Evolutionary conservation across 2,797 vertebrate species (phyloP).

Genomic region (Hafferia zeledoni): DNA sequence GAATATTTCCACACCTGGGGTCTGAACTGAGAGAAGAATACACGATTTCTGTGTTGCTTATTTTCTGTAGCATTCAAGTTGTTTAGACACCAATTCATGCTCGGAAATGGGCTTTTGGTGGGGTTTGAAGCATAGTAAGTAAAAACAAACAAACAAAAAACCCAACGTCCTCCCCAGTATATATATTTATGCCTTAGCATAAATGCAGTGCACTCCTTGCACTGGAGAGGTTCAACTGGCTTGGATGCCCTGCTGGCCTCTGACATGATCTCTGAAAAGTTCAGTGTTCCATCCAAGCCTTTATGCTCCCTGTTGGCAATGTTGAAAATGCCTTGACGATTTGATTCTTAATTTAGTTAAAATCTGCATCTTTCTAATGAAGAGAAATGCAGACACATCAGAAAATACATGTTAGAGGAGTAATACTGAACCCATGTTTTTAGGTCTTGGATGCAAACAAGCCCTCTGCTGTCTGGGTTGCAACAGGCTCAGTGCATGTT

Average conservation of each 20-base stretch:
- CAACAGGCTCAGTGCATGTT: not conserved
- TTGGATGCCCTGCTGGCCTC: rapidly evolving
- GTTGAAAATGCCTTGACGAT: not conserved
- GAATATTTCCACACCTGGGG: not conserved
- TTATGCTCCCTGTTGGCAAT: not conserved
- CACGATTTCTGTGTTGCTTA: not conserved
- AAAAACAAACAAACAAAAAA: not conserved
- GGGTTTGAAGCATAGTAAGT: not conserved
- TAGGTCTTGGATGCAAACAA: not conserved
- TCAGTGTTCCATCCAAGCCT: not conserved
- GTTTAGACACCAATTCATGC: not conserved
- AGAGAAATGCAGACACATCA: not conserved
- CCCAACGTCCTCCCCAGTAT: too few species aligned
- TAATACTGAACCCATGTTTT: not conserved
- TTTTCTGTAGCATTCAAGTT: not conserved
- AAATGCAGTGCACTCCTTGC: rapidly evolving
- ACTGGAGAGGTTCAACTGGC: not conserved
- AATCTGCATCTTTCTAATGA: not conserved
- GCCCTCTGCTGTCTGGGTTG: not conserved
- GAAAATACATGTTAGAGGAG: not conserved
- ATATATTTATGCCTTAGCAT: not conserved
- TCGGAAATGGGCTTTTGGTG: not conserved
- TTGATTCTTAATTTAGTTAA: not conserved
- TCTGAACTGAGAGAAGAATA: not conserved
- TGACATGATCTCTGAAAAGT: too few species aligned